Percentiles rank a stretch among this genome's conserved stretches.
Evolutionary conservation across 37 sponge, comb jelly and placozoan genomes (phyloP).

Genomic region (Lycopodina hypogea): DNA sequence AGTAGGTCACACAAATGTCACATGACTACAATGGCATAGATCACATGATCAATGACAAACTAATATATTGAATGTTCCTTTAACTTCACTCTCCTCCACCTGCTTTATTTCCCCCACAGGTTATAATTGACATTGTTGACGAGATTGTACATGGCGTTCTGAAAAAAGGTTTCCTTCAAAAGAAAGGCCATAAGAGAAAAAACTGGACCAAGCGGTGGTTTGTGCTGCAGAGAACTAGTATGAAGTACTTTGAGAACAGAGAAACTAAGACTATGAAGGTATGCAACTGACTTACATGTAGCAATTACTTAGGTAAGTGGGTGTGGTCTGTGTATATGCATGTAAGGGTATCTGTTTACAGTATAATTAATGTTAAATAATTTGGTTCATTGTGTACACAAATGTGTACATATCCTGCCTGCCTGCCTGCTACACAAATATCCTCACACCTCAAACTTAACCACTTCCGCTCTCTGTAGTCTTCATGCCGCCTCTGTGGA

Average conservation of each 20-base stretch:
- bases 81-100: neutral
- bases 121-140: conserved; percentile 54
- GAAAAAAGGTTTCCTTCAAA: conserved; percentile 64
- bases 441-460: no score
- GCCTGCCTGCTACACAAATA: no score
- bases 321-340: no score
- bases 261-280: conserved; percentile 46
- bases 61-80: neutral
- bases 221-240: conserved; percentile 37
- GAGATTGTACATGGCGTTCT: conserved; percentile 58
- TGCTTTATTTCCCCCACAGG: neutral
- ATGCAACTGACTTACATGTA: neutral
- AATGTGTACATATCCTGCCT: no score
- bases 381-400: no score
- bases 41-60: neutral
- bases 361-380: no score
- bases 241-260: conserved; percentile 56
- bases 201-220: conserved; percentile 70
- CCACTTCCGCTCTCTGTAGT: no score
- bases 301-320: no score
- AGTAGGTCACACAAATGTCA: neutral
- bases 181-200: conserved; percentile 63
- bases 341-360: no score
- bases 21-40: neutral
- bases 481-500: no score